Base-by-base conservation (phyloP, 2,113 vertebrate species). In the human region DNA sequence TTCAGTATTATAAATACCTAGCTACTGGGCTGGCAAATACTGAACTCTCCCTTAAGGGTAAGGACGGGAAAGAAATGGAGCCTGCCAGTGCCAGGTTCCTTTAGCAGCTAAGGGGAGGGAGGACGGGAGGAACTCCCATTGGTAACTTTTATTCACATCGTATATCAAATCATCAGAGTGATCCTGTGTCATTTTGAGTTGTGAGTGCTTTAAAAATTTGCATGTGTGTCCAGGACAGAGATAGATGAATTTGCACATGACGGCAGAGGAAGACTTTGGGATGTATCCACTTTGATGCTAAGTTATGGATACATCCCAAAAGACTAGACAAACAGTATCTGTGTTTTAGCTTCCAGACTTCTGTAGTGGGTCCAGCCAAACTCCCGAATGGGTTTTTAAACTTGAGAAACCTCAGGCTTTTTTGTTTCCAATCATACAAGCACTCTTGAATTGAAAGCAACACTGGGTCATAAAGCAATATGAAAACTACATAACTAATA, bases 341-440 rank as follows among this genome's bases (percentile, higher is more conserved):
- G 89, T 57, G 25, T 70, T 91, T 90, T 52, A 89, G 55, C 93
- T 93, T 85, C 84, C 93, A 90, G 87, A 87, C 73, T 87, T 93
- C 83, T 90, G 55, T 23, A 43, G 57, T 61, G 40, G 38, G 59
- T 81, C 72, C 84, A 95, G 82, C n/a, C 96, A 89, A 82, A 93
- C 83, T 86, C 82, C 75, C 93, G 59, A n/a, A 50, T 61, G 90
- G 79, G 75, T 23, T 78, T 97, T 92, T 89, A 70, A 94, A 90
- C 70, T 91, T 75, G 82, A 89, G 68, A 92, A 93, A 64, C 38
- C 45, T 59, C 83, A 75, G 48, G 35, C 52, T 75, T 96, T 40
- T 92, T 89, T 94, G 90, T 94, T 94, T 94, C 93, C n/a, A 83
- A 89, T 68, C 20, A 18, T 5, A 79, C n/a, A 94, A 94, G 52